These are phyloP conservation scores for Sitobion miscanthi DNA, from an alignment of 1,140 invertebrate species.

Conservation along the genomic window DNA sequence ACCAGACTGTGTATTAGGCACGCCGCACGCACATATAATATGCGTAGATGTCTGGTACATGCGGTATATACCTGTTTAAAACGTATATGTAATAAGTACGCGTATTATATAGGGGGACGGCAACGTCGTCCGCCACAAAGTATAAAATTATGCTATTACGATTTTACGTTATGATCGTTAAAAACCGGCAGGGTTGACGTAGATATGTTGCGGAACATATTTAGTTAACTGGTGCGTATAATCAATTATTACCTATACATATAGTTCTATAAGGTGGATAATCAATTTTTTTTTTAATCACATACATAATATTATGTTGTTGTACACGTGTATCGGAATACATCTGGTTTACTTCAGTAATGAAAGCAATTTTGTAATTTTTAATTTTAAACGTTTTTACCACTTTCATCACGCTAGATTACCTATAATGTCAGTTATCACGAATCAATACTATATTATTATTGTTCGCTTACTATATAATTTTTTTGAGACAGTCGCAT, in stretches of 20 bases:
- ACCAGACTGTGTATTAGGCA: slow-evolving; percentile 44
- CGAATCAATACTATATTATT: background rate
- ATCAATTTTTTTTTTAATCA: background rate
- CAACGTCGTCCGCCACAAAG: background rate
- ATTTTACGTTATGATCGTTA: background rate
- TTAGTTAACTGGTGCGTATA: background rate
- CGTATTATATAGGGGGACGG: background rate
- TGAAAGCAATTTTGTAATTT: background rate
- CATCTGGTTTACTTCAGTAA: background rate
- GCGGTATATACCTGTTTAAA: background rate
- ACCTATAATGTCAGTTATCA: background rate
- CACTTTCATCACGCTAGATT: background rate
- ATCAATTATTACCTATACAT: background rate
- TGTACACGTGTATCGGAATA: background rate
- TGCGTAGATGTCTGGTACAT: background rate
- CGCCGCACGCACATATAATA: slow-evolving; percentile 24
- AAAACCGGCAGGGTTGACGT: background rate
- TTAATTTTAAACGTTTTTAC: background rate
- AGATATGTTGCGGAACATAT: background rate
- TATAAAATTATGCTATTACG: background rate
- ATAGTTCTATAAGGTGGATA: background rate
- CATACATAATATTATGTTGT: background rate
- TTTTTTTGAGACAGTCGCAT: background rate
- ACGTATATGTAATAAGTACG: background rate
- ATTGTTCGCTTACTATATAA: background rate